Evolutionary conservation across 2,888 invertebrate genomes (phyloP).

Genomic region (Synergus laeviventris): DNA sequence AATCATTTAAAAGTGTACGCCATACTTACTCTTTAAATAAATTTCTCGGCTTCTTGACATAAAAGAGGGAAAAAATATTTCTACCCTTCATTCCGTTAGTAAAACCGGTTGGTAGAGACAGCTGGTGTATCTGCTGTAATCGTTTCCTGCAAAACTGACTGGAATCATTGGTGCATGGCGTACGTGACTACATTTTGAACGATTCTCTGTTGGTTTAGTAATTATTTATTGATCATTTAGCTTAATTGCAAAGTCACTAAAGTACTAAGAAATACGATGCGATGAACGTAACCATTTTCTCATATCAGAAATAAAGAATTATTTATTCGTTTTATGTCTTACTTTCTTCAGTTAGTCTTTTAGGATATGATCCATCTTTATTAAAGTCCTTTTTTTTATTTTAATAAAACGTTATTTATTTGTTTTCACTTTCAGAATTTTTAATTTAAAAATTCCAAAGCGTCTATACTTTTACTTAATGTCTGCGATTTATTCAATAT

Average conservation of each 20-base stretch:
- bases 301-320: neutral
- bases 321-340: neutral
- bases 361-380: neutral
- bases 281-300: neutral
- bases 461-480: neutral
- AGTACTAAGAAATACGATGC: neutral
- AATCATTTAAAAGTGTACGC: no score
- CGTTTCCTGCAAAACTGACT: conserved; percentile 24
- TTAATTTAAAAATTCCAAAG: neutral
- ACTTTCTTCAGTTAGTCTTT: neutral
- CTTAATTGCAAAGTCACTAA: neutral
- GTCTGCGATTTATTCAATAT: neutral
- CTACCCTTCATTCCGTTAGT: conserved; percentile 50
- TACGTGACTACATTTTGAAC: conserved; percentile 27
- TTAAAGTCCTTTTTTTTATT: no score
- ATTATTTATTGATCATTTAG: conserved; percentile 11
- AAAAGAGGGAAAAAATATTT: conserved; percentile 41
- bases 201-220: conserved; percentile 16
- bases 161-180: conserved; percentile 13
- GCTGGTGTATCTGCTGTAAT: conserved; percentile 25
- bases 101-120: conserved; percentile 50
- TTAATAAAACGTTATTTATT: no score
- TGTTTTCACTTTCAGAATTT: neutral
- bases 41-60: conserved; percentile 3
- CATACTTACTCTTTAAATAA: neutral